Evolutionary conservation across 2,888 invertebrate genomes (phyloP).

Genomic region (Scaptomyza flava): DNA sequence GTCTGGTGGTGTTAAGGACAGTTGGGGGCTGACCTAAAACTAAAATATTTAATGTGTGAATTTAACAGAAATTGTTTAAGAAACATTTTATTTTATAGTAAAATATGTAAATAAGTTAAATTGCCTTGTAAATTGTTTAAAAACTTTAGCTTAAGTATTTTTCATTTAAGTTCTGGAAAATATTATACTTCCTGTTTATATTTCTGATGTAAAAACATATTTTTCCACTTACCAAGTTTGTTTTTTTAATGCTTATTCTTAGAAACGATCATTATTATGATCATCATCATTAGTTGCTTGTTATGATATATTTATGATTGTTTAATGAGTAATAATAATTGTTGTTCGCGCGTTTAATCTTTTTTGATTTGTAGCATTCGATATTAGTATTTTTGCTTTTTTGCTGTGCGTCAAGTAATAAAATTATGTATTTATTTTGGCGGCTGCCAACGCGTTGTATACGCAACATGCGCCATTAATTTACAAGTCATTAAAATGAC

Average conservation of each 20-base stretch:
- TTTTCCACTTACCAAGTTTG: neutral
- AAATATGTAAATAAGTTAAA: too few relatives aligned
- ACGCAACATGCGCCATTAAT: constrained; percentile 69
- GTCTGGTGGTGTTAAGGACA: constrained; percentile 10
- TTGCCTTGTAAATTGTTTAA: too few relatives aligned
- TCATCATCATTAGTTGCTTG: constrained; percentile 24
- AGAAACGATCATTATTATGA: constrained; percentile 13
- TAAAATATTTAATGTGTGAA: too few relatives aligned
- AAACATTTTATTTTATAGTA: too few relatives aligned
- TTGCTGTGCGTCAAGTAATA: constrained; percentile 39
- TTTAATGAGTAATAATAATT: constrained; percentile 48
- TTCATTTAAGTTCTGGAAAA: too few relatives aligned
- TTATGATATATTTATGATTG: constrained; percentile 47
- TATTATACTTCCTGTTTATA: constrained; percentile 10
- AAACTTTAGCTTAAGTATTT: too few relatives aligned
- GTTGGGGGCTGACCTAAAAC: neutral
- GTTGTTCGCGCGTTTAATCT: constrained; percentile 43
- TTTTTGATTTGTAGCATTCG: constrained; percentile 33
- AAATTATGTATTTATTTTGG: constrained; percentile 13
- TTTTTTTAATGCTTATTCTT: constrained; percentile 17
- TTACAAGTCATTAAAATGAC: constrained; percentile 75
- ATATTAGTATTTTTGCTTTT: neutral
- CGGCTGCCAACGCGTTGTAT: constrained; percentile 58
- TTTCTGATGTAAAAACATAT: constrained; percentile 8
- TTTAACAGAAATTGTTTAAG: neutral